Conservation (phyloP, 2,888 invertebrate species). For the Heliconius sara region DNA sequence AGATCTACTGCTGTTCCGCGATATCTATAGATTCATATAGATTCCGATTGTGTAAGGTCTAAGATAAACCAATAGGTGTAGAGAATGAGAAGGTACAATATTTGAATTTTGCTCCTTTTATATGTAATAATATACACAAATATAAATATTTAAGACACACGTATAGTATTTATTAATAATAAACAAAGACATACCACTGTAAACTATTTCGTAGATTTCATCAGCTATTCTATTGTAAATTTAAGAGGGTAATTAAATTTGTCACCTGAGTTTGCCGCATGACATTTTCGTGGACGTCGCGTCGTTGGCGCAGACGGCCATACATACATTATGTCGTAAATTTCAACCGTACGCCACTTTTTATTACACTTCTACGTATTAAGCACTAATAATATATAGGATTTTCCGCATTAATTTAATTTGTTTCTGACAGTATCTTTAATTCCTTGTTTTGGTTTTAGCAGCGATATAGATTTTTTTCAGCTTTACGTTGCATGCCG, state of each 20-base stretch:
- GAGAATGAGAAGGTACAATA: too few species aligned
- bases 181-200: neutral
- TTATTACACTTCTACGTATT: constrained; percentile 37
- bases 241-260: constrained; percentile 56
- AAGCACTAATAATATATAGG: constrained; percentile 21
- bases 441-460: neutral
- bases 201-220: constrained; percentile 49
- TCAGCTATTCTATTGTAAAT: constrained; percentile 52
- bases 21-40: too few species aligned
- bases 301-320: constrained; percentile 25
- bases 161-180: constrained; percentile 5
- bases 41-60: too few species aligned
- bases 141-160: neutral
- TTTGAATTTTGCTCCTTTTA: too few species aligned
- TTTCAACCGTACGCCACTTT: constrained; percentile 29
- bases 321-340: constrained; percentile 28
- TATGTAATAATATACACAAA: too few species aligned
- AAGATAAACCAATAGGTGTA: too few species aligned
- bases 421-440: neutral
- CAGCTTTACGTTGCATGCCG: neutral
- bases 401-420: neutral
- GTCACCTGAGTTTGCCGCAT: constrained; percentile 39
- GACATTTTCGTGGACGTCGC: constrained; percentile 29
- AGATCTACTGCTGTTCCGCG: too few species aligned
- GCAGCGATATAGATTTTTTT: neutral